These are phyloP conservation scores for Limosa lapponica DNA, from an alignment of 2,797 vertebrate species.

Conservation along the genomic window DNA sequence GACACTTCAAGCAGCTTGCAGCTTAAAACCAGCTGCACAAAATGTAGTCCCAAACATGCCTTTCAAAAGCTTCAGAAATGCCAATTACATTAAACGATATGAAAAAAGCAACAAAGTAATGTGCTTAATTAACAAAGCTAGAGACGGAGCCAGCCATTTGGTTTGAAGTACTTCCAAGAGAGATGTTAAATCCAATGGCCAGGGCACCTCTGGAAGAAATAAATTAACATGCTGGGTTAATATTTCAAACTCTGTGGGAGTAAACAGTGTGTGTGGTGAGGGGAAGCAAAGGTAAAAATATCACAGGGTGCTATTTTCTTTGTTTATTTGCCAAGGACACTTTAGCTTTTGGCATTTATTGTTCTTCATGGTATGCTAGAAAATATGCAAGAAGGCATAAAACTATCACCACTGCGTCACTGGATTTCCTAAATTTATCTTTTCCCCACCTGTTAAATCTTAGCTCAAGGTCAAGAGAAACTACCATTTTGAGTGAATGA, in stretches of 20 bases:
- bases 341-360: constrained; percentile 6
- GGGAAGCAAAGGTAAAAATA: constrained; percentile 42
- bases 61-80: constrained; percentile 41
- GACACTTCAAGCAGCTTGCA: constrained; percentile 1
- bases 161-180: constrained; percentile 55
- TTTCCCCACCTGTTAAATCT: not conserved
- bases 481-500: not conserved
- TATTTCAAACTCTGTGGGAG: constrained; percentile 47
- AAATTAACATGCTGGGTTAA: constrained; percentile 45
- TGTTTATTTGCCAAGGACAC: constrained; percentile 40
- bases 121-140: constrained; percentile 39
- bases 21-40: constrained; percentile 31
- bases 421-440: constrained; percentile 18
- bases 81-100: constrained; percentile 2
- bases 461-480: constrained; percentile 9
- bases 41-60: constrained; percentile 17
- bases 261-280: not conserved
- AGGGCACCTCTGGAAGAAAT: constrained; percentile 50
- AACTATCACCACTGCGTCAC: not conserved
- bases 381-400: constrained; percentile 18
- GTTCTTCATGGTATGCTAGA: not conserved
- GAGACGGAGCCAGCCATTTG: constrained; percentile 30
- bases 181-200: constrained; percentile 30
- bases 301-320: not conserved
- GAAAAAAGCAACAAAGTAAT: constrained; percentile 32